Evolutionary conservation across 2,797 vertebrate genomes (phyloP).

Genomic region (Selene dorsalis): DNA sequence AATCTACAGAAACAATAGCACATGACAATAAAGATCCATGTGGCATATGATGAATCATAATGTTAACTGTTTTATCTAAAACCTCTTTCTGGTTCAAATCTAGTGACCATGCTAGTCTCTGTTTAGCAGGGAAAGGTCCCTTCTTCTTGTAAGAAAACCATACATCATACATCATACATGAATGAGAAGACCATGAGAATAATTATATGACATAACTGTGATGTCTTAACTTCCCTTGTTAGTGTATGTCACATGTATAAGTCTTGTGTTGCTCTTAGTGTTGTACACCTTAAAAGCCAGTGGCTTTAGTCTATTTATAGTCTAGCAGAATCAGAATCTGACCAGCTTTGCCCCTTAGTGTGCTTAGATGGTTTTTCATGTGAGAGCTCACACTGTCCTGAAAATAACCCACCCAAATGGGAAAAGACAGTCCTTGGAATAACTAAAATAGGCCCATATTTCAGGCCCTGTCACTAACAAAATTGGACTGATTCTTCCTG

Average conservation of each 20-base stretch:
- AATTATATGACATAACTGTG: constrained; percentile 29
- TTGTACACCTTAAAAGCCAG: constrained; percentile 74
- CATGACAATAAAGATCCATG: constrained; percentile 24
- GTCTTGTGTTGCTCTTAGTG: constrained; percentile 68
- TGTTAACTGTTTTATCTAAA: background rate
- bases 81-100: background rate
- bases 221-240: constrained; percentile 32
- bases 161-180: constrained; percentile 32
- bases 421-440: constrained; percentile 69
- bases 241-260: constrained; percentile 62
- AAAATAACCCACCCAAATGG: constrained; percentile 74
- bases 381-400: constrained; percentile 68
- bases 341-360: constrained; percentile 74
- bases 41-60: constrained; percentile 13
- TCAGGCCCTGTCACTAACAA: constrained; percentile 62
- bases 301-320: constrained; percentile 81
- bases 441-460: constrained; percentile 69
- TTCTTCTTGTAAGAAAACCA: constrained; percentile 13
- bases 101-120: constrained; percentile 10
- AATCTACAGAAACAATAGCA: constrained; percentile 60
- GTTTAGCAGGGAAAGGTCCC: constrained; percentile 29
- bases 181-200: constrained; percentile 19
- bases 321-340: constrained; percentile 74
- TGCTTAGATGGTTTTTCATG: constrained; percentile 74
- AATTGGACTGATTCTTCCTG: constrained; percentile 67